Percentiles rank a stretch among this genome's conserved stretches.
phyloP scores from a whole-genome alignment of 2,113 vertebrate genomes.

The Gasterosteus nipponicus region DNA sequence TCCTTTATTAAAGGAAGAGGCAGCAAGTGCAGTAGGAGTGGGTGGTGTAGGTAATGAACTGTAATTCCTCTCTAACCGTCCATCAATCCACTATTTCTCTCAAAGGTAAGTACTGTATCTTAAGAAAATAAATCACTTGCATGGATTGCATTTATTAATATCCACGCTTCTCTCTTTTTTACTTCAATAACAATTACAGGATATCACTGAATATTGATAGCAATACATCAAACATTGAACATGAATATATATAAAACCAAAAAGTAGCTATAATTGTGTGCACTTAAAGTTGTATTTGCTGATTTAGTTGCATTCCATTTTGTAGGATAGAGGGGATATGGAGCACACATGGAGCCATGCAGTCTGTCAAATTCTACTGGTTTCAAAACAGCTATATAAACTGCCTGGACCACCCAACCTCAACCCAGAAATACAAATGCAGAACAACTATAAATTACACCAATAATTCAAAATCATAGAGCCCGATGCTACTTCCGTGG shows the following conservation, averaged over 20 bases:
- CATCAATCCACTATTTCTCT: slow-evolving; percentile 20
- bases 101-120: slow-evolving; percentile 6
- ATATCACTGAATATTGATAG: not conserved
- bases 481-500: not conserved
- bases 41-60: slow-evolving; percentile 52
- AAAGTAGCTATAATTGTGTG: not conserved
- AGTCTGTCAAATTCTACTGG: not conserved
- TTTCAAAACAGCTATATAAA: not conserved
- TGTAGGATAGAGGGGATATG: not conserved
- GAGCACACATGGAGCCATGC: not conserved
- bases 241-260: not conserved
- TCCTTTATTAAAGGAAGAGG: slow-evolving; percentile 61
- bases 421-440: not conserved
- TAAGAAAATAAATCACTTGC: not conserved
- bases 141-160: slow-evolving; percentile 3
- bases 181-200: not conserved
- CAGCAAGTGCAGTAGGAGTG: slow-evolving; percentile 25
- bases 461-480: not conserved
- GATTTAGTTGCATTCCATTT: not conserved
- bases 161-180: not conserved
- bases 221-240: no score
- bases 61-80: slow-evolving; percentile 47
- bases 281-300: not conserved
- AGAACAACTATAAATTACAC: not conserved
- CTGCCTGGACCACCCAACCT: not conserved